These are phyloP conservation scores for Pogonognathellus flavescens DNA, from an alignment of 1,140 invertebrate species.

Conservation along the genomic window DNA sequence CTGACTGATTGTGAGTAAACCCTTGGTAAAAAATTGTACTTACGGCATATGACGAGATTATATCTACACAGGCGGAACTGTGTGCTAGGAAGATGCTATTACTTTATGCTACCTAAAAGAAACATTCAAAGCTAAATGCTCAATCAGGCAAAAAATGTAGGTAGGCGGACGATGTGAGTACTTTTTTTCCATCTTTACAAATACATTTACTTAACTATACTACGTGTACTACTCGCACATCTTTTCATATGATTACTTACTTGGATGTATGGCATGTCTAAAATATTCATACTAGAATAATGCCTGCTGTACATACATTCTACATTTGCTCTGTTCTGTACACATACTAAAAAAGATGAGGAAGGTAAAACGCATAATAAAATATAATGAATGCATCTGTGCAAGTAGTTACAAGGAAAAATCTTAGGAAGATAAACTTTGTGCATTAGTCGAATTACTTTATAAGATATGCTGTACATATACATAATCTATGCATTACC, in stretches of 20 bases:
- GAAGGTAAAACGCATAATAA: not conserved
- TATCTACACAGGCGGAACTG: not conserved
- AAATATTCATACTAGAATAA: not conserved
- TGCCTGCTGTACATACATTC: not conserved
- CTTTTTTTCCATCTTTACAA: not conserved
- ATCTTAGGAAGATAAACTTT: slow-evolving; percentile 24
- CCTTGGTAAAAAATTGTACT: not conserved
- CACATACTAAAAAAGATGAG: slow-evolving; percentile 6
- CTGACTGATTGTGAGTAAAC: not conserved
- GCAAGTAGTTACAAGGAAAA: slow-evolving; percentile 5
- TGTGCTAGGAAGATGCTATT: not conserved
- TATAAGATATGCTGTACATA: not conserved
- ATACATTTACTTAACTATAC: not conserved
- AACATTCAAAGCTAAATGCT: slow-evolving; percentile 13
- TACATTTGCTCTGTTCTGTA: not conserved
- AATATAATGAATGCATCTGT: slow-evolving; percentile 2
- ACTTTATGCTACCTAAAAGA: not conserved
- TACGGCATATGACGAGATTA: slow-evolving; percentile 2
- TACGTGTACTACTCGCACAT: not conserved
- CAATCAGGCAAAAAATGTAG: slow-evolving; percentile 35
- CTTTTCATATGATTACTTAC: not conserved
- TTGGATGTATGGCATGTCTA: no score
- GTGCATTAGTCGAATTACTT: slow-evolving; percentile 37
- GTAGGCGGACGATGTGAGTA: slow-evolving; percentile 9
- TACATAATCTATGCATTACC: not conserved